phyloP scores from a whole-genome alignment of 2,888 invertebrate genomes.

The Synergus laeviventris region DNA sequence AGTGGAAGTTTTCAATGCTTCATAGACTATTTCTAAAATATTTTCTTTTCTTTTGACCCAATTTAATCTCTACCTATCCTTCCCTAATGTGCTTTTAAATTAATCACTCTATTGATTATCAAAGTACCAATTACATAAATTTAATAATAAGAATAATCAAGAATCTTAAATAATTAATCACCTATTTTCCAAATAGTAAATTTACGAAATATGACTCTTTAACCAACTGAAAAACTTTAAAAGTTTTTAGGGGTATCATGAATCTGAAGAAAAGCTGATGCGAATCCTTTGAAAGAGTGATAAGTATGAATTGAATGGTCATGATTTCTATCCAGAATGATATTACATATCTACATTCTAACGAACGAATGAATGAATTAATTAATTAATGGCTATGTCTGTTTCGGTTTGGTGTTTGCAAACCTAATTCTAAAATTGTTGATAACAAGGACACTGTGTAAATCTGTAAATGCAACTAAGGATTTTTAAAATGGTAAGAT shows the following conservation, averaged over 20 bases:
- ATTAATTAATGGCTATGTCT: slow-evolving; percentile 61
- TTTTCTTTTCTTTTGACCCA: neutral
- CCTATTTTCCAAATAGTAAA: neutral
- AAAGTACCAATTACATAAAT: neutral
- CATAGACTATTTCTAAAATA: neutral
- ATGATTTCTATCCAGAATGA: neutral
- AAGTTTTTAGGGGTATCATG: neutral
- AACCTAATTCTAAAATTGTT: slow-evolving; percentile 11
- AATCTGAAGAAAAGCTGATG: neutral
- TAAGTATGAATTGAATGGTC: neutral
- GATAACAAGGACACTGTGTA: slow-evolving; percentile 42
- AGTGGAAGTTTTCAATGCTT: neutral
- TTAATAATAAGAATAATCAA: neutral
- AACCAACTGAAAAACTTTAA: neutral
- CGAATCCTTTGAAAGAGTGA: neutral
- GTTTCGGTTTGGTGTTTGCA: slow-evolving; percentile 49
- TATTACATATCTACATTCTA: slow-evolving; percentile 50
- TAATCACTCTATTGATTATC: neutral
- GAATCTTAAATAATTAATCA: neutral
- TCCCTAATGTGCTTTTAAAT: neutral
- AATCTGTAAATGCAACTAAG: slow-evolving; percentile 44
- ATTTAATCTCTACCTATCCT: neutral
- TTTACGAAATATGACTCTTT: neutral
- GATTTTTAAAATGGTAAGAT: slow-evolving; percentile 45
- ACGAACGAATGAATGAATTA: slow-evolving; percentile 57